A percentile compares a stretch with the other conserved stretches of the same genome.
These are phyloP conservation scores for Dasypogon diadema DNA, from an alignment of 2,888 invertebrate species.

Conservation along the genomic window DNA sequence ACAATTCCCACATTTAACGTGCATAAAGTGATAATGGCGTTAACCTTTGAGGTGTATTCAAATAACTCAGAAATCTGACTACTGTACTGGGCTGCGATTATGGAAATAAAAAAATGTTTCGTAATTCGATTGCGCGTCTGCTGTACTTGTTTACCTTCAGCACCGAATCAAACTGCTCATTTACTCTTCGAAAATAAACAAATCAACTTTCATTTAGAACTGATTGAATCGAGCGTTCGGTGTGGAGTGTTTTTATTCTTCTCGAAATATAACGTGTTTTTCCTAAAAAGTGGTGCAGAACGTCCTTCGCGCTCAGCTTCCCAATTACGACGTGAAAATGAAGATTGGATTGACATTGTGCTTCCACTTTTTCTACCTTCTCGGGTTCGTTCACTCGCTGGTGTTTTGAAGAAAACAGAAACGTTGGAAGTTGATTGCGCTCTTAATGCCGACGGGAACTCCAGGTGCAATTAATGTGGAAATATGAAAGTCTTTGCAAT, in stretches of 20 bases:
- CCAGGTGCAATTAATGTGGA: not conserved
- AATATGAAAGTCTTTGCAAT: not conserved
- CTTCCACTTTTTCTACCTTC: not conserved
- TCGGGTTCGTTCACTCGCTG: not conserved
- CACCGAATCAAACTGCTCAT: not conserved
- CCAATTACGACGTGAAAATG: not conserved
- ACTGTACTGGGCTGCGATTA: not conserved
- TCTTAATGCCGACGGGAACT: not conserved
- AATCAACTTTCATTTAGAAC: too few relatives aligned
- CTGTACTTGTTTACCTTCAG: not conserved
- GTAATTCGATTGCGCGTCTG: not conserved
- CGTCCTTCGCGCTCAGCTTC: not conserved
- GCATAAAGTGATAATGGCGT: too few relatives aligned
- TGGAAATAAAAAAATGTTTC: not conserved
- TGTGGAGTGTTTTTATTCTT: too few relatives aligned
- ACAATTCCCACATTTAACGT: too few relatives aligned
- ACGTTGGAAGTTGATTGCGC: not conserved
- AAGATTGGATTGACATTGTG: not conserved
- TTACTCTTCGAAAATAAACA: too few relatives aligned
- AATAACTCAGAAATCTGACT: not conserved
- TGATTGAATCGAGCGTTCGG: too few relatives aligned
- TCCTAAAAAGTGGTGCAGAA: not conserved
- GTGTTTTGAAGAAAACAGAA: not conserved
- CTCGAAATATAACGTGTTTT: not conserved
- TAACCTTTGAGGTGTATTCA: too few relatives aligned